Conservation (phyloP, 2,888 invertebrate genomes). For the Trichopoda pennipes region DNA sequence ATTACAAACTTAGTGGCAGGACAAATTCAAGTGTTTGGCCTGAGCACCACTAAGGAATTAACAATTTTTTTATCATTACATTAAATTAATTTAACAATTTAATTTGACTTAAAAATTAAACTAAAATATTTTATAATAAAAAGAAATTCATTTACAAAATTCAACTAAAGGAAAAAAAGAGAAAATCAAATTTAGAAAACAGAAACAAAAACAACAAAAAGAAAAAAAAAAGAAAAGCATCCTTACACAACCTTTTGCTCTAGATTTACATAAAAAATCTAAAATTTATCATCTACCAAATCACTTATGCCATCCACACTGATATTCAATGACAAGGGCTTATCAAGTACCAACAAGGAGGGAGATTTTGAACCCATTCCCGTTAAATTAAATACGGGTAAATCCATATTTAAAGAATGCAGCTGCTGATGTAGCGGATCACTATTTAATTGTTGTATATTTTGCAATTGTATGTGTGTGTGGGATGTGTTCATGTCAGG, state of each 20-base stretch:
- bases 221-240: too few species aligned
- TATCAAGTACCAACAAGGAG: conserved; percentile 78
- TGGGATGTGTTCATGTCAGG: conserved; percentile 48
- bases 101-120: conserved; percentile 22
- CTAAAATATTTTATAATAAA: conserved; percentile 29
- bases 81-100: too few species aligned
- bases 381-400: conserved; percentile 72
- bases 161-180: conserved; percentile 41
- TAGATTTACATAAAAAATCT: conserved; percentile 31
- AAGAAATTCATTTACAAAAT: conserved; percentile 61
- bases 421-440: conserved; percentile 64
- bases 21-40: too few species aligned
- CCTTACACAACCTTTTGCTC: conserved; percentile 62
- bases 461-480: conserved; percentile 63
- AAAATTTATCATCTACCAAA: conserved; percentile 77
- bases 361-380: conserved; percentile 75
- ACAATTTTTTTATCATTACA: too few species aligned
- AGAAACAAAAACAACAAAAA: too few species aligned
- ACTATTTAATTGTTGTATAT: conserved; percentile 64
- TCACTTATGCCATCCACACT: conserved; percentile 79
- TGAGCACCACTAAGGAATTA: too few species aligned
- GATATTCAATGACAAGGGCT: conserved; percentile 78
- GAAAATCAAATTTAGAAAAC: conserved; percentile 5
- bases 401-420: conserved; percentile 73
- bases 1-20: too few species aligned